Evolutionary conservation across 2,797 vertebrate genomes (phyloP), one percentile per base, ranked within the genome.

Genomic region (Cirrhinus mrigala): DNA sequence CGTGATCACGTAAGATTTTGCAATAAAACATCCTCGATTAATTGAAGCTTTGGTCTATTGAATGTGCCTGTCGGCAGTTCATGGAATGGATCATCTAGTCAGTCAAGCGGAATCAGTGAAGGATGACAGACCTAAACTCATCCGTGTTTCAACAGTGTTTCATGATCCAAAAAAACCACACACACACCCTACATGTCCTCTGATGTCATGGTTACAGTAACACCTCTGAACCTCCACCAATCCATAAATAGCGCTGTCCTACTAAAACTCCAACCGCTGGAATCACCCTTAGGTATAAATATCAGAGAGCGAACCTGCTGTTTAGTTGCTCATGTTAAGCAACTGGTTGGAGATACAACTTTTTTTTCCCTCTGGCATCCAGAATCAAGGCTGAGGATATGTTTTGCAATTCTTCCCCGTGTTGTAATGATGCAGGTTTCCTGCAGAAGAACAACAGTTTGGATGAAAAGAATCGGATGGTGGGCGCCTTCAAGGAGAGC

Each of bases 381-480:
- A 64, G 54, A 44, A 86, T 77, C 64, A 22, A 60, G 33, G 54
- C 52, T 70, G 62, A 86, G 76, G 93, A 94, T 84, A 92, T 96
- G 94, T 93, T 96, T 81, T 94, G 93, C 60, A 90, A 91, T 81
- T 94, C 92, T 91, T 90, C 95, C 81, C 89, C 95, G 89, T 96
- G 93, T 85, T 85, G 76, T 91, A 94, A 95, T 86, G 91, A 96
- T 68, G 79, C 95, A 99, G 98, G 98, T 83, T 98, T 99, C 91
- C 94, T 99, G 93, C 98, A 99, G 92, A 97, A 98, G 94, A 98
- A 98, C 95, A 99, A 99, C 94, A 99, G 97, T 86, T 92, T 99
- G 91, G 98, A 99, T 58, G 98, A 99, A 90, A 98, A 96, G 86
- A 91, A 96, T 85, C 95, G 98, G 66, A 96, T 98, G 44, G 95